A percentile compares a stretch with the other conserved stretches of the same genome.
Conservation (phyloP, 2,113 vertebrate species). For the Psilopsiagon aymara region DNA sequence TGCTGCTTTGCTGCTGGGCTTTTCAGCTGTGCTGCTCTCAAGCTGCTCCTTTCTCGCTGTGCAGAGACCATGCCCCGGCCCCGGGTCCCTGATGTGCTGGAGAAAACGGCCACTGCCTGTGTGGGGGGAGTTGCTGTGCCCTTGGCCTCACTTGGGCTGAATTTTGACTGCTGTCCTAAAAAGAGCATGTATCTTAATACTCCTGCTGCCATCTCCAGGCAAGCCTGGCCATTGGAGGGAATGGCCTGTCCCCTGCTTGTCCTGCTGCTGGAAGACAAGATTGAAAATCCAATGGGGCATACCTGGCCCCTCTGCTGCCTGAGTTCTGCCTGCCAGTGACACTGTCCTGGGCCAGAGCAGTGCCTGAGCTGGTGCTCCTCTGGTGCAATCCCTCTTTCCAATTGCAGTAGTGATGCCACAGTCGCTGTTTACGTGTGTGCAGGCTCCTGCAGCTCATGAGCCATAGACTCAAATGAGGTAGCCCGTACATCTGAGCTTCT, state of each 20-base stretch:
- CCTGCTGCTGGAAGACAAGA: neutral
- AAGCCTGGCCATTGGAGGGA: neutral
- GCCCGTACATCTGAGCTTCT: neutral
- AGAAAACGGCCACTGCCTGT: neutral
- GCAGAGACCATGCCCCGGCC: neutral
- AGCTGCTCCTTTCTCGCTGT: neutral
- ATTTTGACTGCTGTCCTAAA: neutral
- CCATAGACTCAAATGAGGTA: neutral
- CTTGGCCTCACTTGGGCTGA: neutral
- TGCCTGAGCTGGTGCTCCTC: neutral
- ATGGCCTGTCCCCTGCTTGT: neutral
- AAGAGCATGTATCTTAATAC: neutral
- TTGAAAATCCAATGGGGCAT: neutral
- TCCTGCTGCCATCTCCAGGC: neutral
- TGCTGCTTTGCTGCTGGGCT: neutral
- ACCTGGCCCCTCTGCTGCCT: neutral
- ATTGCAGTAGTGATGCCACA: neutral
- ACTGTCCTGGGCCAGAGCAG: neutral
- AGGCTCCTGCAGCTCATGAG: neutral
- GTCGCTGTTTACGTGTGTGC: neutral
- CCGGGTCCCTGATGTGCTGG: accelerated
- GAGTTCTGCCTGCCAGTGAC: neutral
- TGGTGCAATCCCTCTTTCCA: neutral
- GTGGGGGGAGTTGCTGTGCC: neutral
- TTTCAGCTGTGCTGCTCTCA: neutral